A percentile compares a stretch with the other conserved stretches of the same genome.
Conservation (phyloP, 2,888 invertebrate species). For the Odontocerum albicorne region DNA sequence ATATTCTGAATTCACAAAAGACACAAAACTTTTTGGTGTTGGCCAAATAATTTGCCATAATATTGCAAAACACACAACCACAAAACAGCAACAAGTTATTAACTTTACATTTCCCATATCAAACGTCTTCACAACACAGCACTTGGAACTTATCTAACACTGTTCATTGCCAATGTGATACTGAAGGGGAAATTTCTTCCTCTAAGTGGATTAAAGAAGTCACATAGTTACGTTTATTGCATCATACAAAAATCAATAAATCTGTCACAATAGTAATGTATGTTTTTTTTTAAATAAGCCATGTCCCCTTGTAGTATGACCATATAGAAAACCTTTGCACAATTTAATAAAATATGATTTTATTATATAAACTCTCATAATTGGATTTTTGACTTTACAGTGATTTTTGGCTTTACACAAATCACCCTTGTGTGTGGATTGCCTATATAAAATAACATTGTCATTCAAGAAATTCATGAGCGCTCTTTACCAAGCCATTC, state of each 20-base stretch:
- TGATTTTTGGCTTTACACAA: too few species aligned
- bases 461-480: too few species aligned
- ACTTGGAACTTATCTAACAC: conserved; percentile 1
- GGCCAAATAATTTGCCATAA: conserved; percentile 42
- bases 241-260: conserved; percentile 22
- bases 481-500: too few species aligned
- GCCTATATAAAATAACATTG: too few species aligned
- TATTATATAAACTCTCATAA: too few species aligned
- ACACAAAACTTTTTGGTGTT: conserved; percentile 11
- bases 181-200: neutral
- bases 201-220: conserved; percentile 19
- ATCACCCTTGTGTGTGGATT: too few species aligned
- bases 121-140: conserved; percentile 5
- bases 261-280: too few species aligned
- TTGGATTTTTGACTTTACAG: too few species aligned
- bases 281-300: too few species aligned
- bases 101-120: conserved; percentile 10
- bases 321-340: too few species aligned
- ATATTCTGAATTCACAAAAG: conserved; percentile 22
- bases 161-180: neutral
- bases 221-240: conserved; percentile 13
- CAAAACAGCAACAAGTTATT: conserved; percentile 7
- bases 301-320: too few species aligned
- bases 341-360: too few species aligned
- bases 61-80: neutral